phyloP scores from a whole-genome alignment of 2,113 vertebrate genomes.

The Psilopsiagon aurifrons region DNA sequence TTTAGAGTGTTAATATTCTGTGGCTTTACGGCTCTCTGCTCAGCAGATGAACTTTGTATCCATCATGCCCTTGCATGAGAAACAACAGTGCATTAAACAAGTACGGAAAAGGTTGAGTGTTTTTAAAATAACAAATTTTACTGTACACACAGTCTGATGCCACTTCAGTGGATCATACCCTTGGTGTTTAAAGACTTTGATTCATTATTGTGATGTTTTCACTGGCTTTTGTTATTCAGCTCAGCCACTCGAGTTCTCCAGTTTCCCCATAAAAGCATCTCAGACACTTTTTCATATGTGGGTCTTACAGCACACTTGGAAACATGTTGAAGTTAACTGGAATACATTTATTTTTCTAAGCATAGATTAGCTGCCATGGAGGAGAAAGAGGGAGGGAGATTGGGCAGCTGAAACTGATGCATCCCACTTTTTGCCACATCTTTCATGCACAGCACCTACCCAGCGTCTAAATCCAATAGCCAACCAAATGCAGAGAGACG shows the following conservation, averaged over 20 bases:
- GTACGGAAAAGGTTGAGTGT: fast-evolving
- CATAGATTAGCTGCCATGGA: background rate
- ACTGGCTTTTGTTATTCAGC: background rate
- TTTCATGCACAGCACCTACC: background rate
- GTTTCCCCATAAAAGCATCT: background rate
- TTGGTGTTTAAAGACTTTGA: background rate
- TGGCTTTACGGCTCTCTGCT: background rate
- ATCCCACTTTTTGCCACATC: background rate
- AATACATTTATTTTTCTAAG: background rate
- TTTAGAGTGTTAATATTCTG: background rate
- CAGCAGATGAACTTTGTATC: background rate
- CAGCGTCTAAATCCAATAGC: background rate
- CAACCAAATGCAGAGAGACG: background rate
- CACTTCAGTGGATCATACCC: background rate
- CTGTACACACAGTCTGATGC: background rate
- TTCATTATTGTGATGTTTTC: background rate
- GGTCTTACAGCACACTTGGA: background rate
- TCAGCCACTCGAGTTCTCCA: background rate
- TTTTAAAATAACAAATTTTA: background rate
- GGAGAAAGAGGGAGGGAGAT: background rate
- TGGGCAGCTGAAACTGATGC: too few species aligned
- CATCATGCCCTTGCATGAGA: fast-evolving
- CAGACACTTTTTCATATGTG: background rate
- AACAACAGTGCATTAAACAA: background rate
- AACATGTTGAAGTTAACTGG: background rate